Evolutionary conservation across 2,113 vertebrate species (phyloP).

Genomic region (Mustelus asterias): DNA sequence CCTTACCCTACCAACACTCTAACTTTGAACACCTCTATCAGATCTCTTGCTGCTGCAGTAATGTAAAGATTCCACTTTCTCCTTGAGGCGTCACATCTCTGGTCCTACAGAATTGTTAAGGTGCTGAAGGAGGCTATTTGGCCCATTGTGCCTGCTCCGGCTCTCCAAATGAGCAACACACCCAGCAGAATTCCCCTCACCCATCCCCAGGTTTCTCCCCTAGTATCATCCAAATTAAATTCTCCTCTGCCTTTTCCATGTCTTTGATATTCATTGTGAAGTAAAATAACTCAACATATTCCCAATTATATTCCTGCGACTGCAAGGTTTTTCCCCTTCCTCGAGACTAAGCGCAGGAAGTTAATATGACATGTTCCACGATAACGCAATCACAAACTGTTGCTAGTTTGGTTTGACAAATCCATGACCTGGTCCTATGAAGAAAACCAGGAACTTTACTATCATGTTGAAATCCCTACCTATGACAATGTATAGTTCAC

Average conservation of each 20-base stretch:
- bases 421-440: neutral
- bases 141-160: too few species aligned
- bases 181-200: too few species aligned
- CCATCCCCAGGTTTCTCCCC: too few species aligned
- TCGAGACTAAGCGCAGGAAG: neutral
- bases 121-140: too few species aligned
- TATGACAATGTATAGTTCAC: too few species aligned
- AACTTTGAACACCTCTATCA: neutral
- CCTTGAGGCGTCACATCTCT: neutral
- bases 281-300: neutral
- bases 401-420: neutral
- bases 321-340: neutral
- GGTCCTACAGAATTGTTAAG: too few species aligned
- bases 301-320: neutral
- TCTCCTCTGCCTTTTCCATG: neutral
- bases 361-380: neutral
- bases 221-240: neutral
- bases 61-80: neutral
- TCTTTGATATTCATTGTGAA: neutral
- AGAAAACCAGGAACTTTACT: neutral
- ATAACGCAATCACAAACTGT: neutral
- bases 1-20: neutral
- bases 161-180: too few species aligned
- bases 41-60: neutral
- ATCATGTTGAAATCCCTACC: neutral